These are phyloP conservation scores for Sorex maritimensis DNA, from an alignment of 2,797 vertebrate genomes.

Conservation along the genomic window DNA sequence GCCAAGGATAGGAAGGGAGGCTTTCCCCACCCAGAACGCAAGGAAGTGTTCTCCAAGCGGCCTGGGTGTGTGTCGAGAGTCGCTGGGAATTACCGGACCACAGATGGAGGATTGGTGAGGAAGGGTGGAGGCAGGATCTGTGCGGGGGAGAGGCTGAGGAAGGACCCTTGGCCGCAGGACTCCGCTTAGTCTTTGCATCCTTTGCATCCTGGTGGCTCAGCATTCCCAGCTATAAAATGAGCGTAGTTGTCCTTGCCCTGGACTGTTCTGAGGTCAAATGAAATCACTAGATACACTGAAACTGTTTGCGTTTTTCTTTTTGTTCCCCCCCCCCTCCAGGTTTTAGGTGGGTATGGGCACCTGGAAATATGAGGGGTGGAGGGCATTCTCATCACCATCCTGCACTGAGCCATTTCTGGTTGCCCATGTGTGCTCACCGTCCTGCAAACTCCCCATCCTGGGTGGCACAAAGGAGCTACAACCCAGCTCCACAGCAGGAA, in stretches of 20 bases:
- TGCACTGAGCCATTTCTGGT: neutral
- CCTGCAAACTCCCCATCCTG: rapidly evolving
- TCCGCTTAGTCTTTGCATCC: neutral
- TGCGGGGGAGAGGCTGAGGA: neutral
- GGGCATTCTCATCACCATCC: neutral
- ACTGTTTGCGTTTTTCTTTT: neutral
- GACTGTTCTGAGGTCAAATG: neutral
- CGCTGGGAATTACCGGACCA: neutral
- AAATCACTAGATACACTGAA: constrained; percentile 18
- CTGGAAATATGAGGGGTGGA: neutral
- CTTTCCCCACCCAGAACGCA: neutral
- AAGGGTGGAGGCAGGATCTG: neutral
- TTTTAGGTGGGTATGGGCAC: neutral
- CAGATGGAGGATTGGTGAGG: neutral
- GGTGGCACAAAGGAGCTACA: rapidly evolving
- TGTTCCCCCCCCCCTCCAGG: neutral
- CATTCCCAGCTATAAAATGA: neutral
- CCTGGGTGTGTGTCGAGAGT: neutral
- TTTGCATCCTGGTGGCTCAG: neutral
- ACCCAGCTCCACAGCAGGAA: neutral
- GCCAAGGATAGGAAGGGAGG: neutral
- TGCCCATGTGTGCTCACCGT: neutral
- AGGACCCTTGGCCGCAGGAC: neutral
- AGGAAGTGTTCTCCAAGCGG: neutral
- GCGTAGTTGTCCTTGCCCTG: neutral